Base-by-base conservation (phyloP, 2,113 vertebrate species). In the Clinocottus analis region DNA sequence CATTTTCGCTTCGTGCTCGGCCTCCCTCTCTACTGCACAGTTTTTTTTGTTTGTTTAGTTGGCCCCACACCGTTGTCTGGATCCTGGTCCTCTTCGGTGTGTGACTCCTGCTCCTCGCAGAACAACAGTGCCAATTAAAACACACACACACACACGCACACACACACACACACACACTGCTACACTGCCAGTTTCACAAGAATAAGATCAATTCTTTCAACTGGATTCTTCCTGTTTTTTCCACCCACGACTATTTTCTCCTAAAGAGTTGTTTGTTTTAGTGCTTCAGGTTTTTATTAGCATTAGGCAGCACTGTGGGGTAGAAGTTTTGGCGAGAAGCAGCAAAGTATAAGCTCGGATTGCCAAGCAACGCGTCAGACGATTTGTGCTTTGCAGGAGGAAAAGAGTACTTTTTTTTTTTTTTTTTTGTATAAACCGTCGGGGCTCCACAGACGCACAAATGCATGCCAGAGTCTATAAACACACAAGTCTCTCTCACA, bases 21-120 rank as follows among this genome's bases (percentile, higher is more conserved):
- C 68, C 66, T 79, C 84, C 75, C 55, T 43, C 77, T 86, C 82
- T 81, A 25, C 58, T 45, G 81, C 21, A 56, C 4, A 33, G 49
- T 9, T 21, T 51, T 85, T 64, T 86, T 89, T 80, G 80, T 87
- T 87, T 90, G 85, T 84, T 85, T 76, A 69, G 76, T 74, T 65
- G 74, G 69, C 51, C 51, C 39, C 14, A 23, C 55, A 10, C 61
- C 6, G 35, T 58, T 61, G 53, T 70, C 81, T 78, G 75, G 84
- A 84, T 60, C 25, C 75, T 81, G 68, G 83, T 89, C 61, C 61
- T 84, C 65, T 59, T 73, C 79, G 81, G 68, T 88, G 83, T 39
- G 47, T 85, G 86, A 87, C 75, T 87, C 37, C 19, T 84, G 58
- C 72, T 73, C 25, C 13, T n/a, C 25, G 63, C 49, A 64, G 31